These are phyloP conservation scores for Taphrorychus bicolor DNA, from an alignment of 2,888 invertebrate genomes.

Conservation along the genomic window DNA sequence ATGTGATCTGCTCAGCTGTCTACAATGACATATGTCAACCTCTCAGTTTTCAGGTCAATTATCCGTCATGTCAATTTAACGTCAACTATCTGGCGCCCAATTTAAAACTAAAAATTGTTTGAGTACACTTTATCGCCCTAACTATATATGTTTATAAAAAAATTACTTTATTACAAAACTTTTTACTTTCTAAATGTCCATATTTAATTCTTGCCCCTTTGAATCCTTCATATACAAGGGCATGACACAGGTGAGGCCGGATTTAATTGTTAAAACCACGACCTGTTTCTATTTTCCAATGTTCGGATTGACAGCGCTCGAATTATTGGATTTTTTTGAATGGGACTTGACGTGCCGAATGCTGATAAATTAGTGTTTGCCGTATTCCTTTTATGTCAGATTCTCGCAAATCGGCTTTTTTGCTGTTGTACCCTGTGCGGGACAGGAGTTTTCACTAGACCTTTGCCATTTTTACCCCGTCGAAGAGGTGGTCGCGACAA, in stretches of 20 bases:
- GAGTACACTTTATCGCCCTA: too few species aligned
- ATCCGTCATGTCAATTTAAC: too few species aligned
- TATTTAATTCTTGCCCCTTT: not conserved
- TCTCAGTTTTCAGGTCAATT: too few species aligned
- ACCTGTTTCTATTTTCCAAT: constrained; percentile 14
- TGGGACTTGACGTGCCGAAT: constrained; percentile 10
- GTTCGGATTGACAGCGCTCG: not conserved
- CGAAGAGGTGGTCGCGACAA: not conserved
- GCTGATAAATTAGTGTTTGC: constrained; percentile 13
- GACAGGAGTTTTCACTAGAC: not conserved
- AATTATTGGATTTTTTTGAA: constrained; percentile 8
- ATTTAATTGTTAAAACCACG: constrained; percentile 13
- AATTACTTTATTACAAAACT: too few species aligned
- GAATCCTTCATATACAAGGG: not conserved
- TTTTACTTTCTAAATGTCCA: too few species aligned
- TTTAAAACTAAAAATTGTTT: too few species aligned
- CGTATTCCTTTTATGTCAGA: constrained; percentile 3
- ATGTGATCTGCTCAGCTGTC: too few species aligned
- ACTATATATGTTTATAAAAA: too few species aligned
- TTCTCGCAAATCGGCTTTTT: constrained; percentile 7
- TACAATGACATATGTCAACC: too few species aligned
- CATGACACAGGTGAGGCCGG: not conserved
- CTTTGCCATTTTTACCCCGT: not conserved
- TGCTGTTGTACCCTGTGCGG: not conserved
- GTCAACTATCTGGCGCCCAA: too few species aligned